Percentiles rank a stretch among this genome's conserved stretches.
Conservation (phyloP, 2,797 vertebrate species). For the Channa striata region DNA sequence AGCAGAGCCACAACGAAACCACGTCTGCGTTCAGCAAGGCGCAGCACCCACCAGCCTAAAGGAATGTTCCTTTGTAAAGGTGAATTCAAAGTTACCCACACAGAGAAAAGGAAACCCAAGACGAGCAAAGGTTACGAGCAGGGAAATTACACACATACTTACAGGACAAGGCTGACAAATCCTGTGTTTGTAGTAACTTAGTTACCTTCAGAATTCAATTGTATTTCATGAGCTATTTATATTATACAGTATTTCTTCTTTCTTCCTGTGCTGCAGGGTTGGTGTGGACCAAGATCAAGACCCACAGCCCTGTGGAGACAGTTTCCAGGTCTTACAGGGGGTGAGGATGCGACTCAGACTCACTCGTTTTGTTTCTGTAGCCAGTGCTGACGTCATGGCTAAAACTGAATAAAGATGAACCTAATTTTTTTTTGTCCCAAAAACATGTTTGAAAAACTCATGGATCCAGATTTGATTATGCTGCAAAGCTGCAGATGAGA, state of each 20-base stretch:
- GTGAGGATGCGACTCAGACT: conserved; percentile 83
- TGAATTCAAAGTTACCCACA: no score
- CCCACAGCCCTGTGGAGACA: conserved; percentile 90
- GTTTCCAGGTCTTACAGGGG: conserved; percentile 97
- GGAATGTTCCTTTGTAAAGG: neutral
- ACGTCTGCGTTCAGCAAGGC: neutral
- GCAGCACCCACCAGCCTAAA: neutral
- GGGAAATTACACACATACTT: neutral
- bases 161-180: neutral
- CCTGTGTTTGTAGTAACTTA: neutral
- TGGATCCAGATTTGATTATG: neutral
- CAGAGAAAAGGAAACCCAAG: neutral
- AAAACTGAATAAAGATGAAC: neutral
- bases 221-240: neutral
- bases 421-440: no score
- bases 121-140: neutral
- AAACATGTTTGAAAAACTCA: no score
- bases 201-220: neutral
- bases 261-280: conserved; percentile 82
- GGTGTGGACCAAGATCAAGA: conserved; percentile 97
- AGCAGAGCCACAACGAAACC: neutral
- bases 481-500: neutral
- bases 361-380: neutral
- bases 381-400: neutral
- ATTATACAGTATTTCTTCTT: neutral